Percentiles rank a stretch among this genome's conserved stretches.
phyloP scores from a whole-genome alignment of 2,113 vertebrate species.

The Erinaceus europaeus region DNA sequence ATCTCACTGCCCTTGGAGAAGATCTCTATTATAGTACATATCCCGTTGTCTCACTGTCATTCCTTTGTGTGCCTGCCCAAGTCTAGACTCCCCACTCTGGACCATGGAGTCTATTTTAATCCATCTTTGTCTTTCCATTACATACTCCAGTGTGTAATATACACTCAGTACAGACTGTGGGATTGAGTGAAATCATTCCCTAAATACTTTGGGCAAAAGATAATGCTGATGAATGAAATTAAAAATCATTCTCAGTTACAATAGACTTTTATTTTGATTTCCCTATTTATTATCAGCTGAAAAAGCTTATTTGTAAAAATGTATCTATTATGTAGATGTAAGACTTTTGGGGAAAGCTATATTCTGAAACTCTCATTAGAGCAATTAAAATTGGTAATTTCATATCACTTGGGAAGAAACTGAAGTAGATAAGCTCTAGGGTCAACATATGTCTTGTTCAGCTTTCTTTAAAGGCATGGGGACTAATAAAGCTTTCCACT shows the following conservation, averaged over 20 bases:
- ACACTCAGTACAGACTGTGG: constrained; percentile 16
- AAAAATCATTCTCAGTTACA: constrained; percentile 15
- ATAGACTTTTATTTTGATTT: constrained; percentile 11
- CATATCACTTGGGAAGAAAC: constrained; percentile 61
- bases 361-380: constrained; percentile 52
- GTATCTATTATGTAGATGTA: not conserved
- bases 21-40: not conserved
- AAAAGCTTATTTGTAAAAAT: constrained; percentile 35
- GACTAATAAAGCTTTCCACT: constrained; percentile 82
- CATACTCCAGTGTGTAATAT: constrained; percentile 5
- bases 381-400: constrained; percentile 78
- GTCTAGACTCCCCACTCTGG: constrained; percentile 16
- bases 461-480: constrained; percentile 81
- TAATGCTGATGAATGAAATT: constrained; percentile 1
- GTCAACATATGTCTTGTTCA: constrained; percentile 78
- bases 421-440: constrained; percentile 74
- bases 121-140: constrained; percentile 13
- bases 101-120: constrained; percentile 29
- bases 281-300: not conserved
- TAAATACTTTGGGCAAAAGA: constrained; percentile 43
- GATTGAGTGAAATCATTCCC: constrained; percentile 50
- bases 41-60: not conserved
- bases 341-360: constrained; percentile 38
- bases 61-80: not conserved
- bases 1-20: not conserved